Evolutionary conservation across 2,797 vertebrate species (phyloP), one percentile per base, ranked within the genome.

Genomic region (Vespertilio murinus): DNA sequence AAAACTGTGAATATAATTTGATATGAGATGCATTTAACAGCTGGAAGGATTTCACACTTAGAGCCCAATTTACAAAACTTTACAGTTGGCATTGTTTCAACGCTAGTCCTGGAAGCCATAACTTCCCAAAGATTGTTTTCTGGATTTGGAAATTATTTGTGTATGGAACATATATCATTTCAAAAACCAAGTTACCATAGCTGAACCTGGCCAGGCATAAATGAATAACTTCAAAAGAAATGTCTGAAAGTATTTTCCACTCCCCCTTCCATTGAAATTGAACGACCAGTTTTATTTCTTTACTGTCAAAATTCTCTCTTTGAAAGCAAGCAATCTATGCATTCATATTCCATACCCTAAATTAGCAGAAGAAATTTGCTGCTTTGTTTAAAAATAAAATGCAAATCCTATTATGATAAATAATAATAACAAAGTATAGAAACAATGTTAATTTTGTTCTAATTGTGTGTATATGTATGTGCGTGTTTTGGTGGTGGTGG

Each of bases 1-100:
- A 98, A 97, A 98, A 97, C 92, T 97, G 96, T 97, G 96, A 97
- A 96, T 98, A 98, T 97, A 97, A 98, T 98, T 98, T 98, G 98
- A 97, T 97, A 98, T 95, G 97, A 97, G 97, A 98, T 98, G 97
- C 96, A 97, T 98, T 98, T 98, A 98, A 98, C 98, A 98, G 98
- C 98, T 98, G 98, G 98, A 97, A 97, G 96, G 97, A 98, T 98
- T 98, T 98, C 98, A 98, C 98, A 98, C 98, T 98, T 98, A 96
- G 42, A 97, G 89, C 40, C 97, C 91, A 98, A 98, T 98, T 98
- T 98, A 98, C 96, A 96, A 97, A 98, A 97, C 97, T 97, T 96
- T 94, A 88, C 81, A 87, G 92, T 95, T 98, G 98, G 98, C 98
- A 87, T 47, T 89, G 65, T 97, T 98, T 98, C 98, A 98, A 93